Percentiles rank a stretch among this genome's conserved stretches.
These are phyloP conservation scores for Ditylenchus weischeri DNA, from an alignment of 2,888 invertebrate genomes.

Conservation along the genomic window DNA sequence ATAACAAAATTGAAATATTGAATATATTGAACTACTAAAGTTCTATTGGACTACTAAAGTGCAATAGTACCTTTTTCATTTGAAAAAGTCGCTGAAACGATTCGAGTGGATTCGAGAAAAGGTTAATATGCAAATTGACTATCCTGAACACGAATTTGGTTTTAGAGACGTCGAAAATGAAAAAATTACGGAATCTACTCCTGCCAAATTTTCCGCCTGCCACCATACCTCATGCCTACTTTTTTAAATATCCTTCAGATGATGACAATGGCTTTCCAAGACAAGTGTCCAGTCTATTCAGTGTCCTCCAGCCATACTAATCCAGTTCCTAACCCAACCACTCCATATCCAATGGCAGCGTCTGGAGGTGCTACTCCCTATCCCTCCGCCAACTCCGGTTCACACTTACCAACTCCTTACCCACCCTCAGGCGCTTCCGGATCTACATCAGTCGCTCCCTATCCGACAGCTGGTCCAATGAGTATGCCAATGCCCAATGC, in stretches of 20 bases:
- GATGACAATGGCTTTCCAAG: constrained; percentile 86
- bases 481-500: constrained; percentile 13
- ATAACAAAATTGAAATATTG: too few relatives aligned
- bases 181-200: too few relatives aligned
- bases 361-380: constrained; percentile 27
- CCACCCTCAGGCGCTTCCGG: constrained; percentile 8
- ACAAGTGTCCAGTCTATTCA: constrained; percentile 80
- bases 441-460: constrained; percentile 13
- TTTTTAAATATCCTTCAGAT: constrained; percentile 61
- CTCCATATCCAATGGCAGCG: constrained; percentile 37
- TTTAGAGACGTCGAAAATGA: too few relatives aligned
- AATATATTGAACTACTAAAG: too few relatives aligned
- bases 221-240: too few relatives aligned
- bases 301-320: constrained; percentile 54
- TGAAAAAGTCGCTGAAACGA: too few relatives aligned
- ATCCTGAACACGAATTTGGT: too few relatives aligned
- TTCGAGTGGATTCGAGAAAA: too few relatives aligned
- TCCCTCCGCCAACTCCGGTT: constrained; percentile 15
- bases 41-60: too few relatives aligned
- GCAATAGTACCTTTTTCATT: too few relatives aligned
- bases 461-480: constrained; percentile 14
- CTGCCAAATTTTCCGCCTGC: too few relatives aligned
- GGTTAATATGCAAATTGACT: too few relatives aligned
- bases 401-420: constrained; percentile 16
- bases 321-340: constrained; percentile 7